These are phyloP conservation scores for Phragmatobia fuliginosa DNA, from an alignment of 2,888 invertebrate species.

Conservation along the genomic window DNA sequence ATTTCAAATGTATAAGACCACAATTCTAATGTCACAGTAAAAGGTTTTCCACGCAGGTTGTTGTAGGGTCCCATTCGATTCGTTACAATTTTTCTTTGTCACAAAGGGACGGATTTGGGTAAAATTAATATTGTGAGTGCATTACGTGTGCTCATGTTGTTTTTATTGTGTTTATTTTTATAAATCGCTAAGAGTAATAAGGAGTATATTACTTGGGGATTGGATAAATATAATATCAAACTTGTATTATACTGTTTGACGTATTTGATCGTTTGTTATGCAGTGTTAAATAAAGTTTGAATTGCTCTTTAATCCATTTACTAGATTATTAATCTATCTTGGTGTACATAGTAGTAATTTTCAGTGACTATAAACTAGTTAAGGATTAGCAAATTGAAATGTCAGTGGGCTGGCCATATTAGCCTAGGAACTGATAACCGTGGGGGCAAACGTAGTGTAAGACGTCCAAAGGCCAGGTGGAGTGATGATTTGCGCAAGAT, in stretches of 20 bases:
- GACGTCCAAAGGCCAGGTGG: no score
- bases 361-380: background rate
- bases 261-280: background rate
- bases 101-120: slow-evolving; percentile 79
- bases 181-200: background rate
- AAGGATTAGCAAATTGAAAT: no score
- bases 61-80: slow-evolving; percentile 73
- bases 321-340: no score
- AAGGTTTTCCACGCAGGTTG: slow-evolving; percentile 71
- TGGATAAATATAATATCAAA: background rate
- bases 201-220: background rate
- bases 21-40: slow-evolving; percentile 37
- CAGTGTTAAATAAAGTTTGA: no score
- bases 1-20: slow-evolving; percentile 23
- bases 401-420: no score
- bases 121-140: slow-evolving; percentile 78
- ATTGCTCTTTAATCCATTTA: no score
- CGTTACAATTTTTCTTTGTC: slow-evolving; percentile 85
- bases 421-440: no score
- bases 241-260: background rate
- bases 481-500: no score
- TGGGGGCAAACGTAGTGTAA: no score
- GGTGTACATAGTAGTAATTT: no score
- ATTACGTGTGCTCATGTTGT: slow-evolving; percentile 65
- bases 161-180: slow-evolving; percentile 33